Evolutionary conservation across 2,113 vertebrate genomes (phyloP).

Genomic region (Mesitornis unicolor): DNA sequence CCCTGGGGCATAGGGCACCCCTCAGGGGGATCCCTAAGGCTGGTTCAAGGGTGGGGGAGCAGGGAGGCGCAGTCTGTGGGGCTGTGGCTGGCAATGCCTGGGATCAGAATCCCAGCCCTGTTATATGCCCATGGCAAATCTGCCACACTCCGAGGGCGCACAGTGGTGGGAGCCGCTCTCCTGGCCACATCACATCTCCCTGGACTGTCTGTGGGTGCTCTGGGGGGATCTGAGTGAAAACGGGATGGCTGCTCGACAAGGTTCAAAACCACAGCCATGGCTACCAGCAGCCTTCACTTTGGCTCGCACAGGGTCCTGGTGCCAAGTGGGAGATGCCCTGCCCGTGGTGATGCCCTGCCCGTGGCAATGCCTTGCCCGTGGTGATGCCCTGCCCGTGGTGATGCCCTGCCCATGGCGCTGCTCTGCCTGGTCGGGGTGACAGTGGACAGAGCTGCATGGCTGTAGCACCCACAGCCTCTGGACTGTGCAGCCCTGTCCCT

Average conservation of each 20-base stretch:
- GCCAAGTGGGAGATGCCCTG: too few species aligned
- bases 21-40: too few species aligned
- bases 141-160: fast-evolving
- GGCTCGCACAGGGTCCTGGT: too few species aligned
- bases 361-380: too few species aligned
- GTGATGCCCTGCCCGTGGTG: too few species aligned
- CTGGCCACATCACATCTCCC: too few species aligned
- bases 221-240: background rate
- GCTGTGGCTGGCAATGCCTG: background rate
- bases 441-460: background rate
- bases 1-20: background rate
- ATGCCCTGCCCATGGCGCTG: background rate
- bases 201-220: background rate
- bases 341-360: too few species aligned
- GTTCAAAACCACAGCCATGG: background rate
- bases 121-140: fast-evolving
- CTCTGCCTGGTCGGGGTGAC: fast-evolving
- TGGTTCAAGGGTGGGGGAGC: background rate
- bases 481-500: background rate
- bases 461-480: too few species aligned
- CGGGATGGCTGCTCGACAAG: fast-evolving
- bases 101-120: too few species aligned
- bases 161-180: background rate
- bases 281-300: too few species aligned
- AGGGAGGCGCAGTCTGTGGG: fast-evolving